These are phyloP conservation scores for Aramus guarauna DNA, from an alignment of 2,113 vertebrate genomes.

Conservation along the genomic window DNA sequence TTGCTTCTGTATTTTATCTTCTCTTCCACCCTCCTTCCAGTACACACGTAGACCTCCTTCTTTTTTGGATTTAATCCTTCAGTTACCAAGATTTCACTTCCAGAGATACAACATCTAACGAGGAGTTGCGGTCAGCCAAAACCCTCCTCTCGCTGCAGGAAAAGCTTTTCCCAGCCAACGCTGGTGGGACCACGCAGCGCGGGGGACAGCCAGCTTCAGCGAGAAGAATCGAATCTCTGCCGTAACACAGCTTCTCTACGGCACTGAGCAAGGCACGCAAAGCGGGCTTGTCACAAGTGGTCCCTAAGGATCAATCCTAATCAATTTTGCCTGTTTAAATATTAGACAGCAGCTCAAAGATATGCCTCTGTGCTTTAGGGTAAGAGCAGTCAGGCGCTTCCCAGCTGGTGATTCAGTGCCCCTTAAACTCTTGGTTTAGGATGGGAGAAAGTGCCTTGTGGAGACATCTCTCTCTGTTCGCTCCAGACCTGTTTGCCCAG, in stretches of 20 bases:
- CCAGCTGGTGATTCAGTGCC: neutral
- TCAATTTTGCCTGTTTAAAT: neutral
- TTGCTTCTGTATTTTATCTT: neutral
- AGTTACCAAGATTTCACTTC: neutral
- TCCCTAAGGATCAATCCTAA: neutral
- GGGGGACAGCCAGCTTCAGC: neutral
- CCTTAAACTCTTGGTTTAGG: neutral
- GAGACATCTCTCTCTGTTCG: neutral
- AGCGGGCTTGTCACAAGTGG: neutral
- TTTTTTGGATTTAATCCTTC: neutral
- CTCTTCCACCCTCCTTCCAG: neutral
- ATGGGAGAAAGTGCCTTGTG: neutral
- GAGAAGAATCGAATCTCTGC: neutral
- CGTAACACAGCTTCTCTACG: neutral
- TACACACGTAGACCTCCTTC: neutral
- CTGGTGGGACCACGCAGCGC: neutral
- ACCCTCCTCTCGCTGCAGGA: neutral
- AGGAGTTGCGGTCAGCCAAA: neutral
- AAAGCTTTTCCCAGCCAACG: neutral
- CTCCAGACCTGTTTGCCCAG: neutral
- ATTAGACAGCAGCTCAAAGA: neutral
- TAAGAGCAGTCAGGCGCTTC: neutral
- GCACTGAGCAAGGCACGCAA: neutral
- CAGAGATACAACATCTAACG: neutral
- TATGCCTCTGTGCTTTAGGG: neutral